Evolutionary conservation across 2,888 invertebrate genomes (phyloP).

Genomic region (Platypus cylindrus): DNA sequence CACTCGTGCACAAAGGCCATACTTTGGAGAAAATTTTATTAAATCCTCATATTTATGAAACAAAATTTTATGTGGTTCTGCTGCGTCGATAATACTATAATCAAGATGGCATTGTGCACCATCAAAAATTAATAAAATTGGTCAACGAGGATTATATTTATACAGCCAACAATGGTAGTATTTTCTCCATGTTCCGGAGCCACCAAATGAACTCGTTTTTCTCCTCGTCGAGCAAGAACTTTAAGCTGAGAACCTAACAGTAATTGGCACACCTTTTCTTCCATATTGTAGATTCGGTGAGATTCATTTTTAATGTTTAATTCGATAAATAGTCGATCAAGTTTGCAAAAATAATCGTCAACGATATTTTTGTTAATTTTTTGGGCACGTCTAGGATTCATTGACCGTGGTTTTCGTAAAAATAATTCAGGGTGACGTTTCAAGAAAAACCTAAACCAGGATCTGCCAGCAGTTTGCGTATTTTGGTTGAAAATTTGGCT

Average conservation of each 20-base stretch:
- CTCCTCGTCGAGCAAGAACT: conserved; percentile 22
- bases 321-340: conserved; percentile 1
- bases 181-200: conserved; percentile 26
- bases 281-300: conserved; percentile 19
- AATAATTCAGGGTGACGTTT: background rate
- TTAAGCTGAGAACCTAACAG: conserved; percentile 21
- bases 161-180: conserved; percentile 21
- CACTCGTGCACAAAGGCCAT: conserved; percentile 3
- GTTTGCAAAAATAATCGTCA: conserved; percentile 19
- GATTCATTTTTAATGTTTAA: conserved; percentile 11
- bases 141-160: conserved; percentile 17
- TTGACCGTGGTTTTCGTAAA: conserved; percentile 18
- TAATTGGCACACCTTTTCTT: conserved; percentile 22
- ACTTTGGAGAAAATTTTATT: conserved; percentile 2
- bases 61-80: conserved; percentile 20
- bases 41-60: conserved; percentile 19
- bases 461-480: no score
- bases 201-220: conserved; percentile 23
- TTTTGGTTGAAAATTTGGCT: no score
- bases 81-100: conserved; percentile 21
- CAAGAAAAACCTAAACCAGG: background rate
- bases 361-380: conserved; percentile 20
- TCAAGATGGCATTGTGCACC: conserved; percentile 23
- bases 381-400: conserved; percentile 21
- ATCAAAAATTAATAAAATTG: conserved; percentile 20